These are phyloP conservation scores for Tokudaia muenninki DNA, from an alignment of 2,797 vertebrate species.

Conservation along the genomic window DNA sequence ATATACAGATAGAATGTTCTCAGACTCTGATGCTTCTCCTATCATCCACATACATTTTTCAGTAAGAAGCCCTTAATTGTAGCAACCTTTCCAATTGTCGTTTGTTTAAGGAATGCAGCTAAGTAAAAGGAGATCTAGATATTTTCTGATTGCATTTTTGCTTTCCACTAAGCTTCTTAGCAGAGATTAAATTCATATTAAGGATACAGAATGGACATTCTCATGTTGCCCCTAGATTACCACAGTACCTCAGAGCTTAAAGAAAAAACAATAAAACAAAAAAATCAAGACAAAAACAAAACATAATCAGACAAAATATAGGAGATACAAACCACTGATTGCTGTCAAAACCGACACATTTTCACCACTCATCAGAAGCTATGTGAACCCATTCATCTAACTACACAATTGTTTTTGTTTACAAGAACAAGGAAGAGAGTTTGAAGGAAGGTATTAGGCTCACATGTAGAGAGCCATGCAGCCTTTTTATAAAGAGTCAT, in stretches of 20 bases:
- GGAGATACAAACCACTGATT: neutral
- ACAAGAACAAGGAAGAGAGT: neutral
- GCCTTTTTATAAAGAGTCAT: neutral
- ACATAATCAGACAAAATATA: neutral
- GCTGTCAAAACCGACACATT: neutral
- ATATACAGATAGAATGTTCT: neutral
- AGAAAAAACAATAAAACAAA: neutral
- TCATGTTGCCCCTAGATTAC: conserved; percentile 33
- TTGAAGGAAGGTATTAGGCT: neutral
- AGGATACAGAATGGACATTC: conserved; percentile 31
- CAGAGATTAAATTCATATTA: conserved; percentile 51
- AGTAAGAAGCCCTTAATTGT: conserved; percentile 1
- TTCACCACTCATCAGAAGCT: neutral
- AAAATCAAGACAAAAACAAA: too few relatives aligned
- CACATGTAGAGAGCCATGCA: neutral
- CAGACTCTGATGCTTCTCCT: neutral
- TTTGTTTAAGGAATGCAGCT: conserved; percentile 65
- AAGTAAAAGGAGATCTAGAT: conserved; percentile 21
- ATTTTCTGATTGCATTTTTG: conserved; percentile 69
- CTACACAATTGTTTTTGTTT: neutral
- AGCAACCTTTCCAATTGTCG: conserved; percentile 30
- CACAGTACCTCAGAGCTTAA: neutral
- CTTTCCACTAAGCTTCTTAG: conserved; percentile 68
- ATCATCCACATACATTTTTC: conserved; percentile 21
- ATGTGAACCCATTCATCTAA: neutral